These are phyloP conservation scores for Acestrorhynchus altus DNA, from an alignment of 2,797 vertebrate genomes.

Conservation along the genomic window DNA sequence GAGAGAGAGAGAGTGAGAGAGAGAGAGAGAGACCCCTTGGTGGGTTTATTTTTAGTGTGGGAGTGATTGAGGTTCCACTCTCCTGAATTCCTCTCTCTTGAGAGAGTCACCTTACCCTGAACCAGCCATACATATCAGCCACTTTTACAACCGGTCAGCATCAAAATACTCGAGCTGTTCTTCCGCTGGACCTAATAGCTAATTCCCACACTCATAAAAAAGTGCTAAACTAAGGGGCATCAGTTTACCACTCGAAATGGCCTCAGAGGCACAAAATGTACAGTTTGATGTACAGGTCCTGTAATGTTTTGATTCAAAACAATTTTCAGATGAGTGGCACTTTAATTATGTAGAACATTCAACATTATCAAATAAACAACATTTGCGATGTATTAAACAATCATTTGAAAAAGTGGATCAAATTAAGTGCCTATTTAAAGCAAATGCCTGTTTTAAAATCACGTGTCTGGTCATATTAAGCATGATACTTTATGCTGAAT, in stretches of 20 bases:
- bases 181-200: constrained; percentile 3
- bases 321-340: neutral
- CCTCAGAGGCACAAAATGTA: no score
- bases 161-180: constrained; percentile 11
- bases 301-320: neutral
- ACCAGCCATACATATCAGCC: neutral
- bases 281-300: neutral
- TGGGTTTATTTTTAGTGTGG: constrained; percentile 22
- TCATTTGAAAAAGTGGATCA: no score
- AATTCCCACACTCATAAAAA: neutral
- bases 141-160: constrained; percentile 9
- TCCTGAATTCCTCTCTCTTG: constrained; percentile 22
- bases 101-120: constrained; percentile 23
- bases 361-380: no score
- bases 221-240: neutral
- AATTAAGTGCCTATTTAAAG: no score
- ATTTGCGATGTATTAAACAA: no score
- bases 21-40: constrained; percentile 49
- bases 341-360: no score
- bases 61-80: constrained; percentile 17
- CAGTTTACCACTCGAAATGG: no score
- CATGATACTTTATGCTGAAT: no score
- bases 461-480: no score
- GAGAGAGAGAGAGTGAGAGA: constrained; percentile 61
- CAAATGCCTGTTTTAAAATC: no score